Percentiles rank a stretch among this genome's conserved stretches.
Conservation (phyloP, 2,797 vertebrate species). For the Vipera ursinii region DNA sequence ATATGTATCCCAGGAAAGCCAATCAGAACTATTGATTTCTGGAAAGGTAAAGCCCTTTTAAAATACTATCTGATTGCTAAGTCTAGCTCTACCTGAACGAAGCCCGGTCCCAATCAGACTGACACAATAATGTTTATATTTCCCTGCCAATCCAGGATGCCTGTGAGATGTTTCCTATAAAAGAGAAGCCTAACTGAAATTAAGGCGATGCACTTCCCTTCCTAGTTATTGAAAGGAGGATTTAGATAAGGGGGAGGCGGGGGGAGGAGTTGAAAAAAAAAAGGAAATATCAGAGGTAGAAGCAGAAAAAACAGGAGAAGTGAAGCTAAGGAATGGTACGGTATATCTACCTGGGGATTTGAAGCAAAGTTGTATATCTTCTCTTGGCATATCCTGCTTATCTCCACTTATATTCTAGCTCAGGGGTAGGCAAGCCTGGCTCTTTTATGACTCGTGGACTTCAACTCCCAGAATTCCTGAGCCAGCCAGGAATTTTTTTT, state of each 20-base stretch:
- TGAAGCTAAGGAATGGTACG: neutral
- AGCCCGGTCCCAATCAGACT: neutral
- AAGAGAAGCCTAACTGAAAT: neutral
- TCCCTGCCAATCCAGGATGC: neutral
- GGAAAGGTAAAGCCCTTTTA: neutral
- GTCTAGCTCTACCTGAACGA: neutral
- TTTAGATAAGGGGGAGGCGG: neutral
- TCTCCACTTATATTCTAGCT: neutral
- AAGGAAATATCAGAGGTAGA: neutral
- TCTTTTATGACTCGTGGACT: too few species aligned
- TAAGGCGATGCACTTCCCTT: neutral
- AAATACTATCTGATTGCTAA: neutral
- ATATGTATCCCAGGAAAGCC: neutral
- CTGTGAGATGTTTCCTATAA: neutral
- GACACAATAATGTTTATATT: neutral
- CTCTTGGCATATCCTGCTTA: neutral
- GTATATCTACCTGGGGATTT: neutral
- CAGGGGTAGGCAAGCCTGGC: too few species aligned
- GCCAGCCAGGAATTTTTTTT: too few species aligned
- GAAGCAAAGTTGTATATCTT: neutral
- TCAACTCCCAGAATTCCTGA: too few species aligned
- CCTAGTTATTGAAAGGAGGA: neutral
- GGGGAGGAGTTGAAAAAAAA: neutral
- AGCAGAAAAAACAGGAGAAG: neutral
- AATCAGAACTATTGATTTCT: neutral